Base-by-base conservation (phyloP, 2,113 vertebrate species). In the Muntiacus muntjak region DNA sequence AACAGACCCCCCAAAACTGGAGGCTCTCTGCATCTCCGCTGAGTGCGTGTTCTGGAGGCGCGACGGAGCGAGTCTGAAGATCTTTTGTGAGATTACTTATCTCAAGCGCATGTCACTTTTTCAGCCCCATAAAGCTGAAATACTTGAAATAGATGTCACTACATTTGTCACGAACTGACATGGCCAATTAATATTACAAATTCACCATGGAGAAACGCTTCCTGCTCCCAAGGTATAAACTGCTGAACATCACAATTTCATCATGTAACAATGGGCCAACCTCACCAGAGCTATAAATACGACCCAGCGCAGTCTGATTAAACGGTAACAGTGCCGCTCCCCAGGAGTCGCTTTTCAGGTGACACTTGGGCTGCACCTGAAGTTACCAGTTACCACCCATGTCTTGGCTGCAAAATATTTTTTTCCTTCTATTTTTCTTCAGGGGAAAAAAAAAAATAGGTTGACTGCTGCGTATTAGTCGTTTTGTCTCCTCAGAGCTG, bases 151-250 rank as follows among this genome's bases (percentile, higher is more conserved):
- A 98, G 98, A 98, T 98, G 98, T 98, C 98, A 98, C 98, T 95
- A 90, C 98, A 98, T 98, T 97, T 98, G 98, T 98, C 98, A 98
- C 1, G 96, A 98, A 95, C 96, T 98, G 98, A 98, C 98, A 98
- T 86, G 98, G 97, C 97, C 98, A 97, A 98, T 98, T 98, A 98
- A 98, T 98, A 98, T 97, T 98, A 98, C 98, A 98, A 98, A 98
- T 98, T 96, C 98, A 95, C 98, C 98, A 92, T 94, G 98, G 98
- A 98, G 93, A 98, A 98, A 96, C 25, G 96, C 98, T 98, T 95
- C 96, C 95, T 97, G 97, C 97, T 98, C 97, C 96, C 76, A 96
- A 98, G 97, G 97, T 97, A 98, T 94, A 97, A 98, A 98, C 97
- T 98, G 98, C 98, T 98, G 98, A 98, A 97, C 97, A 98, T 94